Conservation (phyloP, 2,113 vertebrate species). For the Neoarius graeffei region DNA sequence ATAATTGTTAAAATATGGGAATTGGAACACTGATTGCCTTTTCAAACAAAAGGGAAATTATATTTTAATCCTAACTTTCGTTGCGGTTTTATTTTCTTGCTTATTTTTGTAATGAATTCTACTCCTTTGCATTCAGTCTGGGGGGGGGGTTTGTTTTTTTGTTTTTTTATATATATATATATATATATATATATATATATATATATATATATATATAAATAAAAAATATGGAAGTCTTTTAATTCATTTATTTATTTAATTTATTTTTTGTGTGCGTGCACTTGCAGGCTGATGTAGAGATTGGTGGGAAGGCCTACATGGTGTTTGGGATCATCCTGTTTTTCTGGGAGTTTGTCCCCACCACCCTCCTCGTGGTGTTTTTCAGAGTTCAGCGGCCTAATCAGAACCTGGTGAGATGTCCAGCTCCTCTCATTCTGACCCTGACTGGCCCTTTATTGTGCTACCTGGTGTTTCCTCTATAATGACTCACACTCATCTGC, state of each 20-base stretch:
- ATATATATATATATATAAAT: too few relatives aligned
- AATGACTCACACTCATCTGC: background rate
- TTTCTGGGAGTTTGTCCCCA: constrained; percentile 94
- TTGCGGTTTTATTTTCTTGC: background rate
- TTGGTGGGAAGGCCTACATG: constrained; percentile 83
- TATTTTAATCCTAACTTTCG: too few relatives aligned
- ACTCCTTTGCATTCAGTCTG: too few relatives aligned
- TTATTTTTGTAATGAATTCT: too few relatives aligned
- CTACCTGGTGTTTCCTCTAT: constrained; percentile 32
- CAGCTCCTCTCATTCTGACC: background rate
- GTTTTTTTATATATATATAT: background rate
- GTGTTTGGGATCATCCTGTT: constrained; percentile 92
- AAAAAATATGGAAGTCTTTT: background rate
- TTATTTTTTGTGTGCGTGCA: constrained; percentile 23
- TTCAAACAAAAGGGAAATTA: too few relatives aligned
- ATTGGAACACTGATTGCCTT: too few relatives aligned
- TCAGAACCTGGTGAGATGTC: constrained; percentile 86
- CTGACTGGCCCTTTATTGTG: background rate
- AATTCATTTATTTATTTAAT: too few relatives aligned
- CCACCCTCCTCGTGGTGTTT: constrained; percentile 87
- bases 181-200: too few relatives aligned
- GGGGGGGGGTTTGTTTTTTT: too few relatives aligned
- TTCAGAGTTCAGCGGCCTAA: constrained; percentile 89
- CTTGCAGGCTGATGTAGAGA: constrained; percentile 76
- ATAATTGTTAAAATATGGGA: too few relatives aligned